Evolutionary conservation across 2,888 invertebrate genomes (phyloP).

Genomic region (Pterobdella sp.): DNA sequence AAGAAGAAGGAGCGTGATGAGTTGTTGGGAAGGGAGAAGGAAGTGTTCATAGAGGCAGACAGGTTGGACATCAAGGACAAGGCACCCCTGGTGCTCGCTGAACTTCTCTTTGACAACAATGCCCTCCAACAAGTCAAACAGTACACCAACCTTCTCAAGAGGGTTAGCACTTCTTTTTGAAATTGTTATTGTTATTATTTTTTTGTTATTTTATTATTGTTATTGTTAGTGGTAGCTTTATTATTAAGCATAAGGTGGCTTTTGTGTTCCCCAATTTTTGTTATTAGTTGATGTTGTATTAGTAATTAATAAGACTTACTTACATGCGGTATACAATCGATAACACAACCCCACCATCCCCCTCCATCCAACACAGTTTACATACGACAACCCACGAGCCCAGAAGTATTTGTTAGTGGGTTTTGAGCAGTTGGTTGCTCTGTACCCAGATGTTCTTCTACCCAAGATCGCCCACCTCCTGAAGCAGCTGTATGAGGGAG

Average conservation of each 20-base stretch:
- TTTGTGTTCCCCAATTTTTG: too few species aligned
- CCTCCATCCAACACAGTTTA: conserved; percentile 49
- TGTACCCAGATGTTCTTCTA: conserved; percentile 68
- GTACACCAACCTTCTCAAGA: conserved; percentile 44
- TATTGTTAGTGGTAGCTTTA: too few species aligned
- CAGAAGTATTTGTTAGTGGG: conserved; percentile 81
- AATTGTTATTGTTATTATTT: not conserved
- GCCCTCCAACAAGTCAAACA: conserved; percentile 51
- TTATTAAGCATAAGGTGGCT: too few species aligned
- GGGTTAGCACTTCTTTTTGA: conserved; percentile 37
- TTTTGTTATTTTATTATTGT: too few species aligned
- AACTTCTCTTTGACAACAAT: conserved; percentile 65
- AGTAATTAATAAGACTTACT: too few species aligned
- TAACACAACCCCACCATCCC: too few species aligned
- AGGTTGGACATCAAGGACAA: conserved; percentile 87
- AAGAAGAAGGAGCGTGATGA: conserved; percentile 27
- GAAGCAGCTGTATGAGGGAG: conserved; percentile 84
- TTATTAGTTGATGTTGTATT: too few species aligned
- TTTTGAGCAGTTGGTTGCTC: conserved; percentile 76
- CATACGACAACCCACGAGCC: conserved; percentile 51
- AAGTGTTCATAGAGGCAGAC: conserved; percentile 73
- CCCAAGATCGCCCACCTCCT: conserved; percentile 79
- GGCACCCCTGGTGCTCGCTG: conserved; percentile 83
- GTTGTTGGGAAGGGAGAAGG: conserved; percentile 49
- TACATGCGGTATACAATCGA: too few species aligned